phyloP scores from a whole-genome alignment of 53 echinoderm and acorn worm species.

The Temnopleurus reevesii region DNA sequence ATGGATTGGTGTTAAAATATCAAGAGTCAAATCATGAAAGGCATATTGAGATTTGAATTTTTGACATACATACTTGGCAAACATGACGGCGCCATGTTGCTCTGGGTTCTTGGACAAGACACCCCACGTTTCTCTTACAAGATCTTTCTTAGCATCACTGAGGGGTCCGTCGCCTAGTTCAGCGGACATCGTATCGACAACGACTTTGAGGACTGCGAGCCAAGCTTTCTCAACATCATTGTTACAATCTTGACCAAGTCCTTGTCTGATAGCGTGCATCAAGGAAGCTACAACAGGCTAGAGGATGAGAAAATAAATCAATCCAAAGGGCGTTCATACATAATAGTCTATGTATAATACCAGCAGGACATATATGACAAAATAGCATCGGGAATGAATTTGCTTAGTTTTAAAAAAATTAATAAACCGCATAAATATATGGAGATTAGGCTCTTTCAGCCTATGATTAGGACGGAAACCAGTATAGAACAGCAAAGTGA shows the following conservation, averaged over 20 bases:
- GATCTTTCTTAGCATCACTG: background rate
- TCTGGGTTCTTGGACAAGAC: conserved; percentile 11
- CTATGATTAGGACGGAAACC: too few relatives aligned
- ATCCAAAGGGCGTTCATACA: too few relatives aligned
- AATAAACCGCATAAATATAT: too few relatives aligned
- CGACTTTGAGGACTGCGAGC: conserved; percentile 40
- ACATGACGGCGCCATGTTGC: conserved; percentile 46
- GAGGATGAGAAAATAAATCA: too few relatives aligned
- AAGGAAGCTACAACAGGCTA: conserved; percentile 47
- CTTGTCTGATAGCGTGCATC: conserved; percentile 37
- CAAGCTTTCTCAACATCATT: conserved; percentile 23
- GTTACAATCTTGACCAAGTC: background rate
- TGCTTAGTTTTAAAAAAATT: too few relatives aligned
- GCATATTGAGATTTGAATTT: too few relatives aligned
- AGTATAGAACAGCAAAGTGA: too few relatives aligned
- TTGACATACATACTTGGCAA: conserved; percentile 36
- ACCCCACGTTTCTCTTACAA: conserved; percentile 9
- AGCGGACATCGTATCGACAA: conserved; percentile 48
- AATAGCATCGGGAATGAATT: too few relatives aligned
- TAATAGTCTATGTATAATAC: too few relatives aligned
- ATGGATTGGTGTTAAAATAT: too few relatives aligned
- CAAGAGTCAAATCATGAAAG: background rate
- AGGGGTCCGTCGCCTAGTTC: conserved; percentile 7
- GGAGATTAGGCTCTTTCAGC: too few relatives aligned
- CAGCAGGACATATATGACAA: too few relatives aligned